phyloP scores from a whole-genome alignment of 2,113 vertebrate genomes.

The Leptobrachium leishanense region DNA sequence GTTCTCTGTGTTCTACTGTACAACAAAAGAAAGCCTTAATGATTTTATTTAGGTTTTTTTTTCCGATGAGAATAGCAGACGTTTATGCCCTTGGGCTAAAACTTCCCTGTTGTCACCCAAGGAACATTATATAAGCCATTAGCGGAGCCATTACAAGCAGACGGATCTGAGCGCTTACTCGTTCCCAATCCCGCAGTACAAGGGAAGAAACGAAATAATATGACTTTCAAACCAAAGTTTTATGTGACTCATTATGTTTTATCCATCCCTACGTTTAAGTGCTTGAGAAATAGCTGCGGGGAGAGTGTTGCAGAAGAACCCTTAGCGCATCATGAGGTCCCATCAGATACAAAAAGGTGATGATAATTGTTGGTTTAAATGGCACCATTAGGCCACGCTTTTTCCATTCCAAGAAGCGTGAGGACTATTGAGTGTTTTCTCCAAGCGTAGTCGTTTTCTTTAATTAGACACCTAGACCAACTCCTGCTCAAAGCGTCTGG shows the following conservation, averaged over 20 bases:
- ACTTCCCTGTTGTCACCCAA: not conserved
- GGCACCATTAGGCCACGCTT: not conserved
- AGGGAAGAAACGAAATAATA: not conserved
- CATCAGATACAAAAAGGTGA: conserved; percentile 30
- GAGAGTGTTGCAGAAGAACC: conserved; percentile 4
- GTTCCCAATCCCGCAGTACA: not conserved
- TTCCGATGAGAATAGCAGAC: not conserved
- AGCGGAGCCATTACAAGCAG: not conserved
- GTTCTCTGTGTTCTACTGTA: too few species aligned
- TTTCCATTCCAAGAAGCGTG: conserved; percentile 2
- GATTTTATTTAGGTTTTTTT: not conserved
- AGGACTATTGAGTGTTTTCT: conserved; percentile 9
- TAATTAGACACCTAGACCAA: conserved; percentile 22
- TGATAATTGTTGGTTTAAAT: conserved; percentile 14
- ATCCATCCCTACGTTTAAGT: conserved; percentile 5
- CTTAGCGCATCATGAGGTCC: not conserved
- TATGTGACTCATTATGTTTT: conserved; percentile 35
- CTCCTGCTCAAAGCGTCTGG: not conserved
- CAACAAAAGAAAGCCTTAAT: not conserved
- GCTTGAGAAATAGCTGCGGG: conserved; percentile 16
- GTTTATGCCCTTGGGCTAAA: not conserved
- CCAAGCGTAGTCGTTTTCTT: not conserved
- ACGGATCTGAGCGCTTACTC: not conserved
- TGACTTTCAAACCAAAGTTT: conserved; percentile 11
- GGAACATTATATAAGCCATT: not conserved